Evolutionary conservation across 2,888 invertebrate species (phyloP).

Genomic region (Agrypnus murinus): DNA sequence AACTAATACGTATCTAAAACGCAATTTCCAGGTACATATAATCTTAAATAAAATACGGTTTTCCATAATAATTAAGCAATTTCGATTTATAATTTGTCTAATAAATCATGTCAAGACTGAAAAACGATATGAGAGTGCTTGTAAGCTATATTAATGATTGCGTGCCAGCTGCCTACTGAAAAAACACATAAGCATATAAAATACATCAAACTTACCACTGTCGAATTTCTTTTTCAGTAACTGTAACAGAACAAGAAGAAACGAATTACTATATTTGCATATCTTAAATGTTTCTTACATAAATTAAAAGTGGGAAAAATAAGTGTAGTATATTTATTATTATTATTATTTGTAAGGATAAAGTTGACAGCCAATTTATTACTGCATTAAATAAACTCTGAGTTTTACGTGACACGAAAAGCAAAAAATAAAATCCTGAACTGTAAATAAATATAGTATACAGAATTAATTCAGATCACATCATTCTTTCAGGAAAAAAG

Average conservation of each 20-base stretch:
- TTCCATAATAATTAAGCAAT: too few species aligned
- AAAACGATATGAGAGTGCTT: too few species aligned
- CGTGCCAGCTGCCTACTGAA: too few species aligned
- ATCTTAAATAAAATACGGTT: too few species aligned
- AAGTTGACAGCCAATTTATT: constrained; percentile 3
- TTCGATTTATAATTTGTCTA: too few species aligned
- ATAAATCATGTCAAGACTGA: too few species aligned
- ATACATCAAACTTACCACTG: constrained; percentile 81
- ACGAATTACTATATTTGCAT: constrained; percentile 13
- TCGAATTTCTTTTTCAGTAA: constrained; percentile 91
- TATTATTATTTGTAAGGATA: constrained; percentile 11
- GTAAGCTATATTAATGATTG: too few species aligned
- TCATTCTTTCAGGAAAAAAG: too few species aligned
- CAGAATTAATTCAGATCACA: neutral
- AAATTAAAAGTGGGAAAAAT: constrained; percentile 16
- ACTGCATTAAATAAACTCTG: constrained; percentile 6
- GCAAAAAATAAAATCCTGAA: constrained; percentile 9
- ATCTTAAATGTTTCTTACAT: neutral
- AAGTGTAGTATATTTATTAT: neutral
- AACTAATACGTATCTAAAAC: too few species aligned
- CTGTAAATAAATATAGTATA: constrained; percentile 13
- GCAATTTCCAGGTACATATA: too few species aligned
- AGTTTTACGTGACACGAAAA: constrained; percentile 17
- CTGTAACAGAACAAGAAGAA: constrained; percentile 77
- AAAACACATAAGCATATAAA: too few species aligned